phyloP scores from a whole-genome alignment of 2,113 vertebrate species.

The Boulengeromyrus knoepffleri region DNA sequence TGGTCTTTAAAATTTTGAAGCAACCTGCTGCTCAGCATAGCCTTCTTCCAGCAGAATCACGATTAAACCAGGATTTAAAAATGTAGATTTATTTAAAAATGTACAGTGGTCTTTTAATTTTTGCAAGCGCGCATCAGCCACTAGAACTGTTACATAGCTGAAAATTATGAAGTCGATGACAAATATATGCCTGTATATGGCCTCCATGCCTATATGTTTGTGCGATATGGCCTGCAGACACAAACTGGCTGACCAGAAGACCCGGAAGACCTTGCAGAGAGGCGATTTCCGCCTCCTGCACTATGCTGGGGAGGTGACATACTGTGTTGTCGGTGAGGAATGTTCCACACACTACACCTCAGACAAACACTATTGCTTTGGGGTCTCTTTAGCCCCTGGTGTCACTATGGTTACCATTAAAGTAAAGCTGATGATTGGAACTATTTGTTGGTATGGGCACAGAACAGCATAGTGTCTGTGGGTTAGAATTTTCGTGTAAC shows the following conservation, averaged over 20 bases:
- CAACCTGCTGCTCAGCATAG: no score
- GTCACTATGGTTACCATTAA: not conserved
- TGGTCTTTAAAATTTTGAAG: no score
- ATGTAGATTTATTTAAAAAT: no score
- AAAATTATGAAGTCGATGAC: not conserved
- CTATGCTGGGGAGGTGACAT: slow-evolving; percentile 93
- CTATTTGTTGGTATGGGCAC: not conserved
- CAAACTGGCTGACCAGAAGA: slow-evolving; percentile 81
- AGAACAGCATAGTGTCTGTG: not conserved
- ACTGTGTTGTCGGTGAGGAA: slow-evolving; percentile 84
- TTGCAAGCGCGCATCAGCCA: not conserved
- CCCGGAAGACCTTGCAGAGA: slow-evolving; percentile 79
- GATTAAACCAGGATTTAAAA: no score
- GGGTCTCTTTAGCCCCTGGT: not conserved
- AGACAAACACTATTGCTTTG: not conserved
- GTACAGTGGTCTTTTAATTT: no score
- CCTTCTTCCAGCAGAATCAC: no score
- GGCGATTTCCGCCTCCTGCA: slow-evolving; percentile 88
- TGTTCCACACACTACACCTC: not conserved
- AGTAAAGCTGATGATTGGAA: not conserved
- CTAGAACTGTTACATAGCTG: not conserved
- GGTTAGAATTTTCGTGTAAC: not conserved
- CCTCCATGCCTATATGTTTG: not conserved
- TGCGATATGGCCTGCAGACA: slow-evolving; percentile 56
- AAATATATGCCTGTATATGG: not conserved